Percentiles rank a stretch among this genome's conserved stretches.
Evolutionary conservation across 2,888 invertebrate genomes (phyloP).

Genomic region (Caenorhabditis uteleia): DNA sequence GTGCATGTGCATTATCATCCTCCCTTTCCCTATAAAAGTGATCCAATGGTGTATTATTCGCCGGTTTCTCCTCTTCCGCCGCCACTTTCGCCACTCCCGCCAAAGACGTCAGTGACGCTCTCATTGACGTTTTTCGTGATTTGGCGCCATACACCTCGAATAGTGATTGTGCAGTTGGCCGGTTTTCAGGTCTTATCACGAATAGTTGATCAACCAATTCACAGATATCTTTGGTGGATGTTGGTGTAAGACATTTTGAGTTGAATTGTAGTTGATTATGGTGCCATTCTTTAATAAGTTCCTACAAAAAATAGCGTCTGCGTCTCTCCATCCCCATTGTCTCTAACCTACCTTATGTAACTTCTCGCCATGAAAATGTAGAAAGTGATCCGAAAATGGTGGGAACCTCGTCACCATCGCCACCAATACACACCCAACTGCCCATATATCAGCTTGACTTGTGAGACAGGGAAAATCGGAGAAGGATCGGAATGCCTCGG

Average conservation of each 20-base stretch:
- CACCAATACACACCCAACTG: conserved; percentile 48
- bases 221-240: conserved; percentile 35
- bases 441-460: conserved; percentile 43
- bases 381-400: conserved; percentile 49
- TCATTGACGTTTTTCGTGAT: conserved; percentile 24
- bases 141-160: conserved; percentile 10
- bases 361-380: conserved; percentile 38
- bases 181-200: conserved; percentile 12
- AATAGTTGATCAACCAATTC: conserved; percentile 42
- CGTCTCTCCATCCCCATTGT: too few species aligned
- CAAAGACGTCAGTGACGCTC: conserved; percentile 20
- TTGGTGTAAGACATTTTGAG: conserved; percentile 20
- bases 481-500: conserved; percentile 37
- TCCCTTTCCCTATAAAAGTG: neutral
- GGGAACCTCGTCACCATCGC: conserved; percentile 51
- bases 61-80: conserved; percentile 10
- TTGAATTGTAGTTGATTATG: conserved; percentile 7
- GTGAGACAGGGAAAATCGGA: conserved; percentile 29
- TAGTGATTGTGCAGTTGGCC: conserved; percentile 36
- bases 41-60: neutral
- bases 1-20: too few species aligned
- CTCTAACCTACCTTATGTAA: conserved; percentile 46
- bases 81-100: too few species aligned
- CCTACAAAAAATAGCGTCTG: conserved; percentile 5
- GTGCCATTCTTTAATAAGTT: conserved; percentile 21